Percentiles rank a stretch among this genome's conserved stretches.
phyloP scores from a whole-genome alignment of 30 jellyfish, hydroid and myxozoan genomes.

The Hydractinia echinata region DNA sequence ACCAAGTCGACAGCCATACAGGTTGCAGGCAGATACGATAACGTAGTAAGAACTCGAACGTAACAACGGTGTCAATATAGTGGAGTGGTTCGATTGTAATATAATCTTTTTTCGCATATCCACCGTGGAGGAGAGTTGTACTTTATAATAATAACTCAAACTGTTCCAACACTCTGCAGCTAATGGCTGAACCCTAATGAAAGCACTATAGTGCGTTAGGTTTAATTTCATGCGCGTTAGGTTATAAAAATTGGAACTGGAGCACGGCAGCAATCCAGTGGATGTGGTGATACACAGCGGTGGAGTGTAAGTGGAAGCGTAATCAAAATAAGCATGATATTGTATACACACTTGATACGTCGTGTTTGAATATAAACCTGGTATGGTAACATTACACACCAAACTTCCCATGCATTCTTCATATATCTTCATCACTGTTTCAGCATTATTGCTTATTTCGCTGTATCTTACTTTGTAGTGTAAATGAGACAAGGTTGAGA shows the following conservation, averaged over 20 bases:
- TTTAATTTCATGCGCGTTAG: not conserved
- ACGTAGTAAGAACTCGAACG: too few species aligned
- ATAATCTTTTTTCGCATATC: not conserved
- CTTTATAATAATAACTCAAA: not conserved
- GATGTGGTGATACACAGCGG: conserved; percentile 10
- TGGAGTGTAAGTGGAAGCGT: not conserved
- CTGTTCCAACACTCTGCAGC: not conserved
- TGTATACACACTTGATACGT: not conserved
- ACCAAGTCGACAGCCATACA: not conserved
- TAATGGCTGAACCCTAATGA: not conserved
- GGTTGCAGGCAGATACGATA: not conserved
- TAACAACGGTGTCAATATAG: too few species aligned
- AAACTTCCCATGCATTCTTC: not conserved
- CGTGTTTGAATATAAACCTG: conserved; percentile 1
- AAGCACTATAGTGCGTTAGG: not conserved
- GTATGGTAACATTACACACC: not conserved
- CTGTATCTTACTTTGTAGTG: not conserved
- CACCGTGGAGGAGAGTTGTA: not conserved
- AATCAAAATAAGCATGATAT: conserved; percentile 1
- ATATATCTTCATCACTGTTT: not conserved
- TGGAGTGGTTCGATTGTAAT: not conserved
- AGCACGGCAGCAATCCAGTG: not conserved
- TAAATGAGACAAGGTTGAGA: not conserved
- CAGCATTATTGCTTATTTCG: not conserved
- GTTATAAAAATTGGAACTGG: not conserved